Percentiles rank a stretch among this genome's conserved stretches.
Conservation (phyloP, 2,797 vertebrate genomes). For the Microtus obscurus region DNA sequence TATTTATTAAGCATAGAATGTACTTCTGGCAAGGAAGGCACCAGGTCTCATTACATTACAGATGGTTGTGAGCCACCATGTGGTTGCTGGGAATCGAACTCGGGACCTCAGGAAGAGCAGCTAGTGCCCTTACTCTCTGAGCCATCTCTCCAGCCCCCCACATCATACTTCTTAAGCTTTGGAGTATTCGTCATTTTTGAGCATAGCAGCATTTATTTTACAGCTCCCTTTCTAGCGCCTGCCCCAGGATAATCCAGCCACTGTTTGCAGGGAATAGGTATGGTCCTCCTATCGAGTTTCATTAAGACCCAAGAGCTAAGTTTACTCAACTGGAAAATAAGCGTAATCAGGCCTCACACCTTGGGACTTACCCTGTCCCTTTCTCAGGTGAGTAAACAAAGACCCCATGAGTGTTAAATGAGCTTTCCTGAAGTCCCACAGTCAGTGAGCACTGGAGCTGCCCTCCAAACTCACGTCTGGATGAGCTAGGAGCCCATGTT, state of each 20-base stretch:
- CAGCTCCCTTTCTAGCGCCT: not conserved
- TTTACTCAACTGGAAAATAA: constrained; percentile 51
- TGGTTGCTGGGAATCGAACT: too few species aligned
- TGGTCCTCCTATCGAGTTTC: not conserved
- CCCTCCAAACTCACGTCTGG: not conserved
- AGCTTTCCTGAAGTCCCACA: not conserved
- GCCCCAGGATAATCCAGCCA: not conserved
- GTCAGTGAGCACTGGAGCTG: not conserved
- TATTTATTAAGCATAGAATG: too few species aligned
- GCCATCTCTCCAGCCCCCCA: too few species aligned
- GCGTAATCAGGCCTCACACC: not conserved
- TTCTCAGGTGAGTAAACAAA: constrained; percentile 17
- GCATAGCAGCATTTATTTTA: not conserved
- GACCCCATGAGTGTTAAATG: not conserved
- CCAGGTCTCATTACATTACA: too few species aligned
- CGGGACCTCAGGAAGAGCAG: too few species aligned
- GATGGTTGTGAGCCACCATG: too few species aligned
- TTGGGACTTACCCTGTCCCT: not conserved
- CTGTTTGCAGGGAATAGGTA: not conserved
- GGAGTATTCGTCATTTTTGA: not conserved
- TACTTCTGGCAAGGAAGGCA: too few species aligned
- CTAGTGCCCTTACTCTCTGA: too few species aligned
- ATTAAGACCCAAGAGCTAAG: not conserved
- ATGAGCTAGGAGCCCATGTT: not conserved
- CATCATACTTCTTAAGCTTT: not conserved